Conservation (phyloP, 1,140 invertebrate species). For the Plodia interpunctella region DNA sequence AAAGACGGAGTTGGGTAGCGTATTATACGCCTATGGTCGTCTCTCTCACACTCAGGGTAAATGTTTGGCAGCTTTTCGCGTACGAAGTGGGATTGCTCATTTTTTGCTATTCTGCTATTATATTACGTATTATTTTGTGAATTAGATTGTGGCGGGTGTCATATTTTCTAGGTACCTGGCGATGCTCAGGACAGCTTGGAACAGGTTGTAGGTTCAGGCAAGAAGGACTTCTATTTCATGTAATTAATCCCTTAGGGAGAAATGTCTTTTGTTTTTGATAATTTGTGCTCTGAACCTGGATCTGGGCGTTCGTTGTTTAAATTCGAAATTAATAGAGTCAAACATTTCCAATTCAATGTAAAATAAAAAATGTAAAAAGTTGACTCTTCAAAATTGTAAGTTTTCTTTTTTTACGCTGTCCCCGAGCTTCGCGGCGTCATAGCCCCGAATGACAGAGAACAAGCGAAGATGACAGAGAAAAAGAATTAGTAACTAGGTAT, state of each 20-base stretch:
- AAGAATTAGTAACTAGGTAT: too few species aligned
- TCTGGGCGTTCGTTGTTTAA: too few species aligned
- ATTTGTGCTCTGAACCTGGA: neutral
- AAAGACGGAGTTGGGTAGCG: conserved; percentile 59
- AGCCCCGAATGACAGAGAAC: too few species aligned
- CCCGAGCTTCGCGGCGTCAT: too few species aligned
- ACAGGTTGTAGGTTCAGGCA: conserved; percentile 39
- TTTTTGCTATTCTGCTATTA: conserved; percentile 71
- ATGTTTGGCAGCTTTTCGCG: conserved; percentile 46
- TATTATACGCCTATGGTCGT: conserved; percentile 31
- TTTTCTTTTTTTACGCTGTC: too few species aligned
- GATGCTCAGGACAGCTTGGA: conserved; percentile 37
- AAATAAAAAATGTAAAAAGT: too few species aligned
- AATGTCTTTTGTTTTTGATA: neutral
- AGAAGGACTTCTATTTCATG: neutral
- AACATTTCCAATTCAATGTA: too few species aligned
- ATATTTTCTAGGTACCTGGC: conserved; percentile 59
- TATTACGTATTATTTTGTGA: conserved; percentile 75
- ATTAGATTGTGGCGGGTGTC: conserved; percentile 72
- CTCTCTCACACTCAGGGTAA: conserved; percentile 38
- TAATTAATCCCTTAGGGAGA: neutral
- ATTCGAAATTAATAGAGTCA: too few species aligned
- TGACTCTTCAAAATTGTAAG: too few species aligned
- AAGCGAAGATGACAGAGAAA: too few species aligned
- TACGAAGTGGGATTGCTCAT: conserved; percentile 58